Evolutionary conservation across 2,888 invertebrate genomes (phyloP), one percentile per base, ranked within the genome.

Genomic region (Pachycephus smyrnensis): DNA sequence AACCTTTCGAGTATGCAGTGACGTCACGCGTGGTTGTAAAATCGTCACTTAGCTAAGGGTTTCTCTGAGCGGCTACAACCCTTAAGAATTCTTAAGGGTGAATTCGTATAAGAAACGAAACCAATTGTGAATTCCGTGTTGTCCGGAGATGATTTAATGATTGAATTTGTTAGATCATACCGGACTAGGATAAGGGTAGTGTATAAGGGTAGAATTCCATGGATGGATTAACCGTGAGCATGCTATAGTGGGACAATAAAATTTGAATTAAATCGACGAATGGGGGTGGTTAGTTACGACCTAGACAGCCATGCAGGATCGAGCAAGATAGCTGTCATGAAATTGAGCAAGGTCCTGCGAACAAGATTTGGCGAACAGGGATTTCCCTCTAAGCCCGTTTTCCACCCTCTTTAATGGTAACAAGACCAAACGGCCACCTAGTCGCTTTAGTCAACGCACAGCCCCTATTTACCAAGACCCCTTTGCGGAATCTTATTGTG

Each of bases 381-480:
- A 33, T 71, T 71, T 32, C 0, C 71, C 31, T 71, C 71, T 71
- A 71, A 71, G 33, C 33, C 71, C 12, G 31, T 37, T 40, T 76
- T 71, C 36, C 76, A 69, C 31, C 36, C 69, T 37, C 33, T 71
- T n/a, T 71, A 33, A 76, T 71, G 76, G 76, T 71, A 76, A 76
- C 76, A 35, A 11, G 71, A 31, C 68, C 69, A 69, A 75, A 75
- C 35, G 69, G 68, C 15, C 69, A 35, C 12, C 68, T 9, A 31
- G 40, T 15, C 69, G 69, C 12, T 40, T 69, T 11, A 69, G 69
- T 30, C 30, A 69, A 30, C 40, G 30, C n/a, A 23, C 69, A 15
- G 32, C 69, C 0, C 71, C 71, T 23, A 71, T 71, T 71, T 71
- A 33, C 31, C 31, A 23, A 3, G 31, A 68, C 3, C 71, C 31